phyloP scores from a whole-genome alignment of 2,113 vertebrate species.

The Mobula hypostoma region DNA sequence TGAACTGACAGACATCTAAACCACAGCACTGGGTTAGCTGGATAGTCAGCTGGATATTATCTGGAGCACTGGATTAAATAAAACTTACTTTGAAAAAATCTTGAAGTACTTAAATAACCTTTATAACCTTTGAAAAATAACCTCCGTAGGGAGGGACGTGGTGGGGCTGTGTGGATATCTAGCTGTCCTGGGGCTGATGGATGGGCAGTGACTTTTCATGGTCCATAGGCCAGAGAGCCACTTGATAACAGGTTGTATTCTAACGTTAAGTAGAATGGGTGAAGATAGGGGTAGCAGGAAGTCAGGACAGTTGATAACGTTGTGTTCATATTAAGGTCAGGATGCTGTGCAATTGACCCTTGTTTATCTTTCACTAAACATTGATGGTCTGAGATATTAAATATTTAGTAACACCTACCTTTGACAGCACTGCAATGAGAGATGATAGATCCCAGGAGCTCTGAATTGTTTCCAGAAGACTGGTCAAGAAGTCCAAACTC shows the following conservation, averaged over 20 bases:
- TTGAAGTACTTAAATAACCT: no score
- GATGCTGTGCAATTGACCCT: background rate
- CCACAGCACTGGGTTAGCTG: no score
- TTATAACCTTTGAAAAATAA: no score
- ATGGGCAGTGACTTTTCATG: background rate
- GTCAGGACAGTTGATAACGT: background rate
- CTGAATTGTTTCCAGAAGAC: conserved; percentile 61
- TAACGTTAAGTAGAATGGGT: background rate
- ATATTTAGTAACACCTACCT: conserved; percentile 51
- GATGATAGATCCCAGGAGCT: conserved; percentile 51
- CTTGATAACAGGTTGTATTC: background rate
- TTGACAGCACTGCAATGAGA: conserved; percentile 65
- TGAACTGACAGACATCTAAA: no score
- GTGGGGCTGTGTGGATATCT: background rate
- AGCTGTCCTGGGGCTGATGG: background rate
- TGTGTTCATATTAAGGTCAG: background rate
- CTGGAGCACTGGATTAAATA: no score
- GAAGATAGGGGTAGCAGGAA: background rate
- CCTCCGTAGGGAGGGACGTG: no score
- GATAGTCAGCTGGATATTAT: no score
- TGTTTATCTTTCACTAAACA: background rate
- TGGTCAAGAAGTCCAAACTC: conserved; percentile 74
- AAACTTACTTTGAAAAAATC: no score
- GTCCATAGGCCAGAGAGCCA: background rate
- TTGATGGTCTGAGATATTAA: background rate